Evolutionary conservation across 2,888 invertebrate species (phyloP).

Genomic region (Formica aserva): DNA sequence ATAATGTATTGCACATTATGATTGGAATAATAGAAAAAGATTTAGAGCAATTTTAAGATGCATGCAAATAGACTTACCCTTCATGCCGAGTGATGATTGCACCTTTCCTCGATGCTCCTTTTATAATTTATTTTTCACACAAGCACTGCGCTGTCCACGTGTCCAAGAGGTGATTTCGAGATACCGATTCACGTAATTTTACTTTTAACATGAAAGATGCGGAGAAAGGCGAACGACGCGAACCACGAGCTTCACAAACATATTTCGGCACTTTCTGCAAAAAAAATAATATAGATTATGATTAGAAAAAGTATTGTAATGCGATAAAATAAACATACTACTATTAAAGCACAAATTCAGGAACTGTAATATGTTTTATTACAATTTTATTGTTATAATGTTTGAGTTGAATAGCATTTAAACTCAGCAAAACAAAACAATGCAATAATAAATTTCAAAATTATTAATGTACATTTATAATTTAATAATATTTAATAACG

Average conservation of each 20-base stretch:
- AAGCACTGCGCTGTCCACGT: slow-evolving; percentile 53
- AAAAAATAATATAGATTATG: background rate
- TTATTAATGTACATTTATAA: background rate
- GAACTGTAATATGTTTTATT: background rate
- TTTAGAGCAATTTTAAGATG: background rate
- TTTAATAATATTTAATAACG: background rate
- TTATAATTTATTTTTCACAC: slow-evolving; percentile 48
- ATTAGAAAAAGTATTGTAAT: background rate
- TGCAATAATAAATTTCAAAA: background rate
- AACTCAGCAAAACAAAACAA: background rate
- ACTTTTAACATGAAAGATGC: slow-evolving; percentile 54
- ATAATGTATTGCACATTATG: too few relatives aligned
- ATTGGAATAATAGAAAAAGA: background rate
- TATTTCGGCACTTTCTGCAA: slow-evolving; percentile 60
- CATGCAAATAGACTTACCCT: slow-evolving; percentile 72
- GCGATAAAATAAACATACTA: background rate
- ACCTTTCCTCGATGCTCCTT: slow-evolving; percentile 61
- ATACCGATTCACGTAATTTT: slow-evolving; percentile 53
- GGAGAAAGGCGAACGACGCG: slow-evolving; percentile 19
- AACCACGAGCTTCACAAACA: slow-evolving; percentile 53
- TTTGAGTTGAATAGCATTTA: background rate
- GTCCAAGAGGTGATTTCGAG: slow-evolving; percentile 55
- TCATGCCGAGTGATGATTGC: slow-evolving; percentile 75
- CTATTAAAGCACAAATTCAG: background rate
- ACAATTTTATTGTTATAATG: background rate